Percentiles rank a stretch among this genome's conserved stretches.
phyloP scores from a whole-genome alignment of 2,888 invertebrate genomes.

The Apodemia mormo region DNA sequence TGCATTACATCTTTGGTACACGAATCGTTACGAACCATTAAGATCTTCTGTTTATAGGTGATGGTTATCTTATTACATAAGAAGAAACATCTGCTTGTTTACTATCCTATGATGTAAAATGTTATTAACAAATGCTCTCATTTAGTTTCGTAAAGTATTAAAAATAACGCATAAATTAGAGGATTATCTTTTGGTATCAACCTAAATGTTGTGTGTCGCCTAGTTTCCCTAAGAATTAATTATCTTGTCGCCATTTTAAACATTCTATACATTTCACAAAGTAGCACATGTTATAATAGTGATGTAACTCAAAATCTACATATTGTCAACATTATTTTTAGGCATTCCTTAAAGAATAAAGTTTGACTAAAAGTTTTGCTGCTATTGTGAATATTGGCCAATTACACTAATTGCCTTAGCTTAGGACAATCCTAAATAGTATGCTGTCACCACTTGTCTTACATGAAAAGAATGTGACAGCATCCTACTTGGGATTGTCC shows the following conservation, averaged over 20 bases:
- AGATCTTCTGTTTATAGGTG: too few species aligned
- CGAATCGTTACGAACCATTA: too few species aligned
- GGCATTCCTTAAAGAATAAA: background rate
- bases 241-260: background rate
- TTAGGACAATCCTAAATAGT: too few species aligned
- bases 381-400: too few species aligned
- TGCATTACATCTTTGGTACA: too few species aligned
- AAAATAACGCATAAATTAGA: background rate
- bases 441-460: too few species aligned
- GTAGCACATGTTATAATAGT: background rate
- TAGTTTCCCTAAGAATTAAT: background rate
- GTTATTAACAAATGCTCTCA: background rate
- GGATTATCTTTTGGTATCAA: constrained; percentile 4
- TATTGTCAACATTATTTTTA: background rate
- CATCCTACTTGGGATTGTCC: too few species aligned
- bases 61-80: background rate
- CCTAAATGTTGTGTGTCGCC: background rate
- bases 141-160: constrained; percentile 3
- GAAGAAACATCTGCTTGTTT: background rate
- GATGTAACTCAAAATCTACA: background rate
- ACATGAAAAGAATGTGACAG: too few species aligned
- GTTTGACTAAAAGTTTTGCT: too few species aligned
- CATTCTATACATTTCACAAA: background rate
- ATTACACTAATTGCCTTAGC: too few species aligned
- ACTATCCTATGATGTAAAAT: too few species aligned